phyloP scores from a whole-genome alignment of 2,797 vertebrate species.

The Phoeniculus purpureus region DNA sequence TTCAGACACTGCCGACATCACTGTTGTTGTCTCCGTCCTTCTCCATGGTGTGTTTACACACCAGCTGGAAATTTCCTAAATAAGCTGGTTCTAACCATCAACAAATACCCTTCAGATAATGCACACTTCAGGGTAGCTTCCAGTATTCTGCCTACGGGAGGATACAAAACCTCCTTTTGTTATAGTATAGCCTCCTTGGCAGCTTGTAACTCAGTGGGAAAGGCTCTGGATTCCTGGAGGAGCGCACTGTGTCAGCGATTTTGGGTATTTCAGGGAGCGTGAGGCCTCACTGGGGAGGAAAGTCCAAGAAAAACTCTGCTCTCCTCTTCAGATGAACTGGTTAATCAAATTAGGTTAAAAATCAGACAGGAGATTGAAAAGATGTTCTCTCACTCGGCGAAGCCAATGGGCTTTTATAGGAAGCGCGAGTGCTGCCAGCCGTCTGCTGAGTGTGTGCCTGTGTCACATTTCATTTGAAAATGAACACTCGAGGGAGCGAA shows the following conservation, averaged over 20 bases:
- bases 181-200: conserved; percentile 52
- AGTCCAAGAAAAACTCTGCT: neutral
- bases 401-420: neutral
- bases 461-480: neutral
- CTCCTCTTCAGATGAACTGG: neutral
- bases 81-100: conserved; percentile 27
- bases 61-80: conserved; percentile 66
- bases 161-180: conserved; percentile 60
- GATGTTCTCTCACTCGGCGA: rapidly evolving
- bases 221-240: conserved; percentile 66
- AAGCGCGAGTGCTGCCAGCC: neutral
- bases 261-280: conserved; percentile 28
- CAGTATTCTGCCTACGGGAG: conserved; percentile 46
- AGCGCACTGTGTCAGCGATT: conserved; percentile 57
- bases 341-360: neutral
- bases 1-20: conserved; percentile 18
- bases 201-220: conserved; percentile 62
- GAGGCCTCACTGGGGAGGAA: conserved; percentile 27
- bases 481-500: neutral
- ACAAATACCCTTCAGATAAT: neutral
- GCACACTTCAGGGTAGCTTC: conserved; percentile 28
- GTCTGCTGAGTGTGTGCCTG: neutral
- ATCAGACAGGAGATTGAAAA: neutral
- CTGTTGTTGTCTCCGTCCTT: neutral
- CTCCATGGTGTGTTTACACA: neutral